Evolutionary conservation across 2,113 vertebrate genomes (phyloP).

Genomic region (Pluvianellus socialis): DNA sequence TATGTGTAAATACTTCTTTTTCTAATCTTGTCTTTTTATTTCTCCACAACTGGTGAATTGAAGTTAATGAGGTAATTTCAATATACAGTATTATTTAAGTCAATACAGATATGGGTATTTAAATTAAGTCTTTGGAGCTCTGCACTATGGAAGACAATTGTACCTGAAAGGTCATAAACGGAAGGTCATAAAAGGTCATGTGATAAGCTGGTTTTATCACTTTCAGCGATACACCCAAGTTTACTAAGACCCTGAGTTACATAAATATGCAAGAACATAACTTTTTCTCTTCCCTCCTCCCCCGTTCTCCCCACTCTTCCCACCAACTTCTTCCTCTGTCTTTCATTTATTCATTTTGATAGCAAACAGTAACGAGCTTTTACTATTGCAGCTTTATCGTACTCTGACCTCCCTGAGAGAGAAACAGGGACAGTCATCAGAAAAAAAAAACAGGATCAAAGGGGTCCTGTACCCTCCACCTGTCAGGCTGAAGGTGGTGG

Average conservation of each 20-base stretch:
- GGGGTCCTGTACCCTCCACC: too few species aligned
- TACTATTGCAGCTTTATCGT: neutral
- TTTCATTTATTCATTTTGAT: neutral
- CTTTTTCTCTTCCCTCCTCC: neutral
- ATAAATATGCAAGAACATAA: neutral
- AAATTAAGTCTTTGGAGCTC: neutral
- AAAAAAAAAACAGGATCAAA: too few species aligned
- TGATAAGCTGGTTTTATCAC: neutral
- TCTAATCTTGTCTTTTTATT: neutral
- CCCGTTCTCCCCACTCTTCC: accelerated
- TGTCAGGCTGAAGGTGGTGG: too few species aligned
- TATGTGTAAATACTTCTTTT: neutral
- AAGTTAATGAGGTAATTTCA: neutral
- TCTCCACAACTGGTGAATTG: neutral
- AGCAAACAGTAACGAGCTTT: neutral
- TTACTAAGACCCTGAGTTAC: neutral
- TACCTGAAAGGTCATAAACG: neutral
- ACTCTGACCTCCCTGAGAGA: too few species aligned
- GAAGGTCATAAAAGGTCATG: neutral
- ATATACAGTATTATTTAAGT: neutral
- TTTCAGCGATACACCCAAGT: accelerated
- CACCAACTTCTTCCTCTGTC: neutral
- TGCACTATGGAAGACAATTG: neutral
- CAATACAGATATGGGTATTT: neutral
- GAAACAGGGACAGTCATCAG: too few species aligned